Conservation (phyloP, 2,797 vertebrate genomes). For the Threskiornis aethiopicus region DNA sequence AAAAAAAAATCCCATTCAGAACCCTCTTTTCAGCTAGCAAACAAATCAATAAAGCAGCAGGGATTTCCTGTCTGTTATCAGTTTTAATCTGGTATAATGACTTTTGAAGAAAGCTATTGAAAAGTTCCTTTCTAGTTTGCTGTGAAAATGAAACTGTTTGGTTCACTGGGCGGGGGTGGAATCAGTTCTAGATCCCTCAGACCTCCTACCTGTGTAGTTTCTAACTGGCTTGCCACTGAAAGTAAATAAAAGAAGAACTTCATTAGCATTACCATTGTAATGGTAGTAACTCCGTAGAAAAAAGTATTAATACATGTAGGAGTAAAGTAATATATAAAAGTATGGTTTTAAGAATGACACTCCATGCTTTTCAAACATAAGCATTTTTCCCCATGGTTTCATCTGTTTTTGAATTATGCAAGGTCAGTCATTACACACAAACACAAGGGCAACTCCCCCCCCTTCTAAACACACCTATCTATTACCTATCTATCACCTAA, state of each 20-base stretch:
- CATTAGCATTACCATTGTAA: background rate
- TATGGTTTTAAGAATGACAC: background rate
- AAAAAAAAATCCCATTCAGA: background rate
- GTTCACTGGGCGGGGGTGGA: background rate
- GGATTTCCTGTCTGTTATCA: background rate
- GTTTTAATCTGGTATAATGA: background rate
- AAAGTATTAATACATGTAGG: background rate
- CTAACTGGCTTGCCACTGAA: background rate
- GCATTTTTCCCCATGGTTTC: background rate
- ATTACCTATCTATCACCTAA: background rate
- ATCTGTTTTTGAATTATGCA: background rate
- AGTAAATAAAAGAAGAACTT: background rate
- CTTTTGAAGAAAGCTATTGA: background rate
- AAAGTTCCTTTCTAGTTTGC: background rate
- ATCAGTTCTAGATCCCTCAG: background rate
- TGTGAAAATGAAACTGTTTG: background rate
- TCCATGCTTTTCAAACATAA: background rate
- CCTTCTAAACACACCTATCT: background rate
- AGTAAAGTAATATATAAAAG: background rate
- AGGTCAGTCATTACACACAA: background rate
- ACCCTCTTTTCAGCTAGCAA: background rate
- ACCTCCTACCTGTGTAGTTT: background rate
- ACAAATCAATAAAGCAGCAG: background rate
- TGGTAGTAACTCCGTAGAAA: background rate
- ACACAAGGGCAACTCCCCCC: background rate